Percentiles rank a stretch among this genome's conserved stretches.
phyloP scores from a whole-genome alignment of 2,888 invertebrate genomes.

The Leptinotarsa peninsularis region DNA sequence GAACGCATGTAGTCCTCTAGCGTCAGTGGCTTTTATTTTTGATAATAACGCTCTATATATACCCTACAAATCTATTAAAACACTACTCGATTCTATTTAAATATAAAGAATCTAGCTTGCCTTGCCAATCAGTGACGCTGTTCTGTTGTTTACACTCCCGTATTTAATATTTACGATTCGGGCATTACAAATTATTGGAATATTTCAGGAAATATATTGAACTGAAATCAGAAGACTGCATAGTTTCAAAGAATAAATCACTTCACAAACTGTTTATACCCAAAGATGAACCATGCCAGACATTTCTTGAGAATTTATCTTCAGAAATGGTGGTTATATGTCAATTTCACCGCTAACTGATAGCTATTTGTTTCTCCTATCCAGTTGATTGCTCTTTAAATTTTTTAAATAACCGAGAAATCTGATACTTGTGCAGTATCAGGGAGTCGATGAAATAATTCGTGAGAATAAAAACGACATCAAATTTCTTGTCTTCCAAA shows the following conservation, averaged over 20 bases:
- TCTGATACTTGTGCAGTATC: not conserved
- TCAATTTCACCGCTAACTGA: conserved; percentile 32
- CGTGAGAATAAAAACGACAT: too few relatives aligned
- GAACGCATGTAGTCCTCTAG: conserved; percentile 46
- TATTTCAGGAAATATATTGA: conserved; percentile 36
- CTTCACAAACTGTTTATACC: conserved; percentile 8
- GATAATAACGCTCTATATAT: conserved; percentile 58
- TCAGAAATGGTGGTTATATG: conserved; percentile 25
- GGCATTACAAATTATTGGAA: conserved; percentile 44
- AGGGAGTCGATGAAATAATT: not conserved
- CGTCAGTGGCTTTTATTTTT: conserved; percentile 57
- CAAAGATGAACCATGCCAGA: conserved; percentile 17
- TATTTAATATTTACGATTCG: conserved; percentile 42
- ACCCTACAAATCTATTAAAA: conserved; percentile 51
- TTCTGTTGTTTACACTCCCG: conserved; percentile 52
- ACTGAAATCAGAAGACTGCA: conserved; percentile 5
- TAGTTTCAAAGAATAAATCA: conserved; percentile 19
- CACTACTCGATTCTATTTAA: conserved; percentile 52
- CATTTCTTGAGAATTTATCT: conserved; percentile 4
- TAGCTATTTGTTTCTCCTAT: conserved; percentile 30
- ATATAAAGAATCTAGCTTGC: conserved; percentile 54
- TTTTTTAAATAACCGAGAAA: not conserved
- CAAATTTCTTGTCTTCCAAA: too few relatives aligned
- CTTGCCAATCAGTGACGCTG: conserved; percentile 59
- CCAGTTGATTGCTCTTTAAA: not conserved